phyloP scores from a whole-genome alignment of 2,888 invertebrate species.

The Ephialtes manifestator region DNA sequence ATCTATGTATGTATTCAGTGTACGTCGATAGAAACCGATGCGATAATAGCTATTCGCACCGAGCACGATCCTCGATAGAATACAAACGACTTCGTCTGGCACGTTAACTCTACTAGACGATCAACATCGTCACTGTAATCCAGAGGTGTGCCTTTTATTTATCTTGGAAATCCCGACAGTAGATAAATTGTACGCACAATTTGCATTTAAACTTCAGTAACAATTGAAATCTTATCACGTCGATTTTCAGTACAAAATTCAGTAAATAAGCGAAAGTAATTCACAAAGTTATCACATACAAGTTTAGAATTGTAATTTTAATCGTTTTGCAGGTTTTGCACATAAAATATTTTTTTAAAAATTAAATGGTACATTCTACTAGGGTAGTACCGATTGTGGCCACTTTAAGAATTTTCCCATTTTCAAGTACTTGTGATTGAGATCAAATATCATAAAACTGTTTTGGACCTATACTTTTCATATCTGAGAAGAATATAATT shows the following conservation, averaged over 20 bases:
- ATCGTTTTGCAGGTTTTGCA: no score
- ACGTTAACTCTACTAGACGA: conserved; percentile 55
- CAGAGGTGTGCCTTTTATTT: conserved; percentile 41
- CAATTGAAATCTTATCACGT: neutral
- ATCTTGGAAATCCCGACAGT: neutral
- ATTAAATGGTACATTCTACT: no score
- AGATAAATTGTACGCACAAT: neutral
- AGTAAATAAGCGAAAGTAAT: no score
- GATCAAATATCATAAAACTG: no score
- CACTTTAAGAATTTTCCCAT: no score
- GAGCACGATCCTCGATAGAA: conserved; percentile 45
- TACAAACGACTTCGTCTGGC: conserved; percentile 65
- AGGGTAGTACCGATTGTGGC: no score
- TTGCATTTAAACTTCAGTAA: neutral
- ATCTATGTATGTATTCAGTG: conserved; percentile 17
- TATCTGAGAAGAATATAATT: no score
- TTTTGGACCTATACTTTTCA: no score
- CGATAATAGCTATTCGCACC: conserved; percentile 54
- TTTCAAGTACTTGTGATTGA: no score
- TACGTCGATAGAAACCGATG: conserved; percentile 51
- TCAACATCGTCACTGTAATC: conserved; percentile 46
- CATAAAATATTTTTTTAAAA: no score
- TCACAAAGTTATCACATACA: no score
- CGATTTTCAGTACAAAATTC: neutral
- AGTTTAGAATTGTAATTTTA: no score